Conservation (phyloP, 1,140 invertebrate genomes). For the Leptopilina boulardi region DNA sequence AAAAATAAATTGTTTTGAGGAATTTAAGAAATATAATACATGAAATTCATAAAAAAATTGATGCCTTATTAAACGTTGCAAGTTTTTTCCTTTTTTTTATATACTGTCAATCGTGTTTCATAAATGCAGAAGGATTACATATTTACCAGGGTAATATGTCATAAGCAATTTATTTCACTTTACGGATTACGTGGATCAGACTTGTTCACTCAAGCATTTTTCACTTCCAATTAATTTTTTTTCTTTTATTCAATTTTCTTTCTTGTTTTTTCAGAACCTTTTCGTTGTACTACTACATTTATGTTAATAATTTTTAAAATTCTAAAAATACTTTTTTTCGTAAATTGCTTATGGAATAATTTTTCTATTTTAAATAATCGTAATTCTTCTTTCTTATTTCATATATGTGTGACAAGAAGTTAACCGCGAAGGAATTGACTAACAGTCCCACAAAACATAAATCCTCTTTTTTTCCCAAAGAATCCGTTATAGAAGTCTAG, state of each 20-base stretch:
- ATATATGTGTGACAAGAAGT: constrained; percentile 3
- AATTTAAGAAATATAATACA: too few relatives aligned
- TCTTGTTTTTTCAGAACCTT: background rate
- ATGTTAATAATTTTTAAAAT: too few relatives aligned
- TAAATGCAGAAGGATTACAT: constrained; percentile 57
- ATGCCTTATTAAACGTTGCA: constrained; percentile 38
- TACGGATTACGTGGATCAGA: constrained; percentile 58
- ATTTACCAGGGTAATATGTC: constrained; percentile 42
- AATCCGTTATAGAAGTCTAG: constrained; percentile 25
- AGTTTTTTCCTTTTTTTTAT: constrained; percentile 28
- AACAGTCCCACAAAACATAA: constrained; percentile 19
- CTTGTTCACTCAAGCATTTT: constrained; percentile 46
- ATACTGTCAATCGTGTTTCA: constrained; percentile 44
- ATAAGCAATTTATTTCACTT: constrained; percentile 56
- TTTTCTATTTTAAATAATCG: background rate
- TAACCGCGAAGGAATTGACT: constrained; percentile 13
- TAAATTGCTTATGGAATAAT: too few relatives aligned
- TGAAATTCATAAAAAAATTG: too few relatives aligned
- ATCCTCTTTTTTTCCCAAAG: constrained; percentile 11
- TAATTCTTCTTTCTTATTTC: background rate
- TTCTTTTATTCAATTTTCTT: background rate
- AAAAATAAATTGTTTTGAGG: too few relatives aligned
- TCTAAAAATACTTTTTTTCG: too few relatives aligned
- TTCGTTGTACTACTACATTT: too few relatives aligned
- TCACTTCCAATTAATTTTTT: background rate